Base-by-base conservation (phyloP, 1,140 invertebrate genomes). In the Zelostemma sp. region DNA sequence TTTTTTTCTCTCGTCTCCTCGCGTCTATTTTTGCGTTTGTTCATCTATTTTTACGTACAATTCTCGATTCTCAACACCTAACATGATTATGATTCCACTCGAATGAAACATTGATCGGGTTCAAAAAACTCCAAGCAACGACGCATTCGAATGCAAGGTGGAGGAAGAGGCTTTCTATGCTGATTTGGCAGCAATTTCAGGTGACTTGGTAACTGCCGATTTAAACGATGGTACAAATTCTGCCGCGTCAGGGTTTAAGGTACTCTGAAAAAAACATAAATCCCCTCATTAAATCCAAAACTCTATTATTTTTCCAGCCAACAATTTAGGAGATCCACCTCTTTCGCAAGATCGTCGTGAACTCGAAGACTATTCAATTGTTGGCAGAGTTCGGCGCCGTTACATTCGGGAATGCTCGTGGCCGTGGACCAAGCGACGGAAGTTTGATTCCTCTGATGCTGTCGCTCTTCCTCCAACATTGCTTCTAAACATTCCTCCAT, bases 401-500 rank as follows among this genome's bases (percentile, higher is more conserved):
- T 84, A 59, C 75, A 79, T 35, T 83, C 80, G 3, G 75, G 61
- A 25, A 40, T 75, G 43, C 65, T 80, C 1, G 78, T 75, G 38
- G 82, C 82, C 5, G 81, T 80, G 5, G 79, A 83, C 83, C 81
- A 85, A 53, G 82, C 80, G 9, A 79, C 83, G 56, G 80, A 85
- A 63, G 73, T 86, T 80, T 75, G 85, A 58, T 76, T 85, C 71
- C 62, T 84, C 51, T 85, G 77, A 43, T 84, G 83, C 38, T 85
- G 83, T 58, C 86, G 81, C 67, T 88, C 87, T n/a, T 88, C 93
- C 62, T 93, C 92, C 59, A 93, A 76, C 91, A 94, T 94, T 11
- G 91, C 93, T 74, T 94, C 92, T 50, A 94, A 89, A 76, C 93
- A 95, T 77, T 95, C 91, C 76, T 95, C 91, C 91, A 95, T 94